Evolutionary conservation across 2,888 invertebrate species (phyloP).

Genomic region (Rhagonycha fulva): DNA sequence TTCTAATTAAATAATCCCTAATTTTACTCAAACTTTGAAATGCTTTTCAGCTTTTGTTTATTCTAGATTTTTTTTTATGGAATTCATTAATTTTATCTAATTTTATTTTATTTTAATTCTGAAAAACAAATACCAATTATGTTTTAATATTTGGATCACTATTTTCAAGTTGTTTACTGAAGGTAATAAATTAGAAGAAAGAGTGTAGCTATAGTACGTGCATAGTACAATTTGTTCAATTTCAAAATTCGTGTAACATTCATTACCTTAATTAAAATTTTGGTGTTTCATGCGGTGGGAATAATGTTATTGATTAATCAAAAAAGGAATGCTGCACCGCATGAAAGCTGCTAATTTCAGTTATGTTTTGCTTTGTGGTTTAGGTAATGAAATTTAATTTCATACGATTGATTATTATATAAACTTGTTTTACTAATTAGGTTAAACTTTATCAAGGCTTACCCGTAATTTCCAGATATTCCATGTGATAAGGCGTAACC

Average conservation of each 20-base stretch:
- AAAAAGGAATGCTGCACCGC: not conserved
- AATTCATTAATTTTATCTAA: not conserved
- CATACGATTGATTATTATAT: not conserved
- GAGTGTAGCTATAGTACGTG: too few species aligned
- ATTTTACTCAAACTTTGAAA: not conserved
- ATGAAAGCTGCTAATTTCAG: not conserved
- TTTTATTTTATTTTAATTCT: not conserved
- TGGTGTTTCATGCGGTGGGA: not conserved
- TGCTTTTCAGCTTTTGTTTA: not conserved
- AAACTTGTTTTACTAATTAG: not conserved
- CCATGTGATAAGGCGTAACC: constrained; percentile 54
- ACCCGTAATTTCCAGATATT: constrained; percentile 17
- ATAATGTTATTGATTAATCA: not conserved
- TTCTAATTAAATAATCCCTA: not conserved
- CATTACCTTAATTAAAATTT: not conserved
- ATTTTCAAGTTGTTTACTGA: not conserved
- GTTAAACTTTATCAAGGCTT: constrained; percentile 1
- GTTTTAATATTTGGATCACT: not conserved
- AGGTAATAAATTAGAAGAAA: not conserved
- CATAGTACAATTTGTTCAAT: not conserved
- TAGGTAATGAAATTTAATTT: not conserved
- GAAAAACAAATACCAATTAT: not conserved
- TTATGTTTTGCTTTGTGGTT: not conserved
- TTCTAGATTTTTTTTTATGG: not conserved
- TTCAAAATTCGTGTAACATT: not conserved